phyloP scores from a whole-genome alignment of 2,113 vertebrate genomes.

The Turnix velox region DNA sequence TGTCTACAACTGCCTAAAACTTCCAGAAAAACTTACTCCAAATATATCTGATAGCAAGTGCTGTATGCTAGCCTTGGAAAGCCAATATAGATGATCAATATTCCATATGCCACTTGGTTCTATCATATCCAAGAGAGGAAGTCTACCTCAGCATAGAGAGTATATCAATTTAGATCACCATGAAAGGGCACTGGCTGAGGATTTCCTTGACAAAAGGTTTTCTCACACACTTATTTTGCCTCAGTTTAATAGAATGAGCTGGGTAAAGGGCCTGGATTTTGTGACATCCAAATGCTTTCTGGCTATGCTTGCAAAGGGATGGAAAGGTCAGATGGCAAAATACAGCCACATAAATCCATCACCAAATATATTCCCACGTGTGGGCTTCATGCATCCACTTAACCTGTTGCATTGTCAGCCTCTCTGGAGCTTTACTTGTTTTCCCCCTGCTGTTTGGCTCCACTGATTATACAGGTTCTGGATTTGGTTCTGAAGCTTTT shows the following conservation, averaged over 20 bases:
- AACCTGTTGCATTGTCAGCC: neutral
- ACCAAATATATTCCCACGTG: neutral
- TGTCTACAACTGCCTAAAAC: neutral
- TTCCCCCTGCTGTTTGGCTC: neutral
- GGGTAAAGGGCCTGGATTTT: neutral
- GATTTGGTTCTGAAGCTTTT: neutral
- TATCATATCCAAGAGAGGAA: neutral
- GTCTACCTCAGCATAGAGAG: neutral
- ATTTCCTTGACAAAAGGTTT: neutral
- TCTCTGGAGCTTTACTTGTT: neutral
- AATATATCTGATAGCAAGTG: neutral
- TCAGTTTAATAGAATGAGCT: neutral
- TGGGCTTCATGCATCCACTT: neutral
- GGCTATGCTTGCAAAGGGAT: neutral
- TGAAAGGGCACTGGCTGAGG: neutral
- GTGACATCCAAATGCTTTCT: neutral
- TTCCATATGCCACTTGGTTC: neutral
- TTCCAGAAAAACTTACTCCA: neutral
- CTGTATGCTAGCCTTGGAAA: neutral
- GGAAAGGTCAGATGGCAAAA: neutral
- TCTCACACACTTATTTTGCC: neutral
- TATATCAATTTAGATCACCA: neutral
- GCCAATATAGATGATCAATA: neutral
- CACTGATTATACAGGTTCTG: neutral
- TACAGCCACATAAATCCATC: neutral